Evolutionary conservation across 2,888 invertebrate species (phyloP).

Genomic region (Eristalinus aeneus): DNA sequence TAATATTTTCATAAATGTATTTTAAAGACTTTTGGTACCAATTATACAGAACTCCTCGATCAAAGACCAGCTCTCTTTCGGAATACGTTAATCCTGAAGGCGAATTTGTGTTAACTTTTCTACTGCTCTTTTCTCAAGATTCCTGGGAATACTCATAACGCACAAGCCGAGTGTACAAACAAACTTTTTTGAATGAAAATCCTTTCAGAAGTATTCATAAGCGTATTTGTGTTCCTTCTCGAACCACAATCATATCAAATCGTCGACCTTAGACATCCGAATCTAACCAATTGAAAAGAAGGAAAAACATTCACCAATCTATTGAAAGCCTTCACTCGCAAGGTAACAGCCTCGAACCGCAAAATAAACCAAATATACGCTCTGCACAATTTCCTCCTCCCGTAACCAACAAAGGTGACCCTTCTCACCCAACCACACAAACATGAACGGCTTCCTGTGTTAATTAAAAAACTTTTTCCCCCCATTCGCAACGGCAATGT

Average conservation of each 20-base stretch:
- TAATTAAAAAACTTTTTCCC: constrained; percentile 23
- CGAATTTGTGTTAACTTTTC: too few species aligned
- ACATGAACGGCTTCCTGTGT: not conserved
- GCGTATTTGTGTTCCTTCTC: not conserved
- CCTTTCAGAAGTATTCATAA: not conserved
- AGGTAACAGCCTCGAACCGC: not conserved
- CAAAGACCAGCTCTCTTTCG: too few species aligned
- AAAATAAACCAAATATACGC: not conserved
- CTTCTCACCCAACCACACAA: not conserved
- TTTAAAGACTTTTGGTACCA: too few species aligned
- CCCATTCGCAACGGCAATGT: not conserved
- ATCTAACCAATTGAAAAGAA: too few species aligned
- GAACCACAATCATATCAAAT: not conserved
- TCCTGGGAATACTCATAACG: too few species aligned
- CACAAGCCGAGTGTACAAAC: not conserved
- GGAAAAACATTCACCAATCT: not conserved
- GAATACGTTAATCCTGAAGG: too few species aligned
- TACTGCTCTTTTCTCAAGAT: too few species aligned
- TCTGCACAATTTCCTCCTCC: not conserved
- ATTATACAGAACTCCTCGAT: too few species aligned
- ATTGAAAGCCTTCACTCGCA: not conserved
- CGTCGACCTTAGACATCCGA: not conserved
- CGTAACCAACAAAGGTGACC: not conserved
- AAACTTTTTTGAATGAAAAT: not conserved
- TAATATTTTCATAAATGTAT: too few species aligned